Conservation (phyloP, 2,888 invertebrate species). For the Chrysolina haemoptera region DNA sequence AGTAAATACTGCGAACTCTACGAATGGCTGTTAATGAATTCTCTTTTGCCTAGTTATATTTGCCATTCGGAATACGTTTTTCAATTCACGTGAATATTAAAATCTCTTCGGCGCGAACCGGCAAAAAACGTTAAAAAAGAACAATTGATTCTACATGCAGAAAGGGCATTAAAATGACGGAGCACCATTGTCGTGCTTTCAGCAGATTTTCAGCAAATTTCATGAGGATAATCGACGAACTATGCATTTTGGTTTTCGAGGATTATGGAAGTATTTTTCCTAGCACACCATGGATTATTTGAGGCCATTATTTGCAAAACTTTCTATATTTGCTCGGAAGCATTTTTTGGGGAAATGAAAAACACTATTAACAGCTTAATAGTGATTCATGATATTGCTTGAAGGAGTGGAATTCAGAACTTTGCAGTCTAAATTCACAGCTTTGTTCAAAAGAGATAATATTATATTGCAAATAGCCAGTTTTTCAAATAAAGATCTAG, state of each 20-base stretch:
- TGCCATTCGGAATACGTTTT: constrained; percentile 45
- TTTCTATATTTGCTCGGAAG: too few species aligned
- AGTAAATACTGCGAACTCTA: constrained; percentile 16
- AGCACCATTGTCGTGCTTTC: constrained; percentile 10
- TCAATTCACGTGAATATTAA: constrained; percentile 43
- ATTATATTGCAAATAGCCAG: too few species aligned
- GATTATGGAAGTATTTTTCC: not conserved
- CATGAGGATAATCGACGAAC: not conserved
- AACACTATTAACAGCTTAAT: too few species aligned
- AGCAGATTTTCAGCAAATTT: constrained; percentile 9
- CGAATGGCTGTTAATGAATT: constrained; percentile 43
- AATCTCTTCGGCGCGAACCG: constrained; percentile 40
- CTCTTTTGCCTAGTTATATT: constrained; percentile 41
- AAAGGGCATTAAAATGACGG: constrained; percentile 43
- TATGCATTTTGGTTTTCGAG: not conserved
- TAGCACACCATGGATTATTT: not conserved
- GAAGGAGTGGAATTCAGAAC: too few species aligned
- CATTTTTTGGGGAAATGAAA: too few species aligned
- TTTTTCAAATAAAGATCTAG: too few species aligned
- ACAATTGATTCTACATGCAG: constrained; percentile 50
- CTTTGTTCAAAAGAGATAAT: too few species aligned
- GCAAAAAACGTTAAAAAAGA: constrained; percentile 42
- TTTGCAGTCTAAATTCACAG: too few species aligned
- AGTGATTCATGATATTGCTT: too few species aligned
- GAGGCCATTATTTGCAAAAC: too few species aligned